These are phyloP conservation scores for Andricus quercusramuli DNA, from an alignment of 2,888 invertebrate species.

Conservation along the genomic window DNA sequence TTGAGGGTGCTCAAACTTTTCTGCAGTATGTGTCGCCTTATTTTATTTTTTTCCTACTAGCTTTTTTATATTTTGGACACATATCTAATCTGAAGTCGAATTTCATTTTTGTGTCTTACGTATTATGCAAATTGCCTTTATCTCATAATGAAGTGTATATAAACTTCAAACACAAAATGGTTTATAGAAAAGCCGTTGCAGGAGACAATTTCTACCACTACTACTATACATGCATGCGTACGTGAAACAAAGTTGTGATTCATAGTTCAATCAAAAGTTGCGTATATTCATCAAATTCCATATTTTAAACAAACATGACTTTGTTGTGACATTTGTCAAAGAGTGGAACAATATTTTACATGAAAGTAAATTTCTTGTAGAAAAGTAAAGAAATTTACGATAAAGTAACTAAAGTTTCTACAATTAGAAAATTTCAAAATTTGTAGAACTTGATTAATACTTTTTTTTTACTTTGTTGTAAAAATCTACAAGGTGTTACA, in stretches of 20 bases:
- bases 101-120: neutral
- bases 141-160: too few species aligned
- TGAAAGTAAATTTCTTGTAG: neutral
- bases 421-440: too few species aligned
- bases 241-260: too few species aligned
- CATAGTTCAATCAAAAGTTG: neutral
- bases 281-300: neutral
- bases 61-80: neutral
- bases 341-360: neutral
- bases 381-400: neutral
- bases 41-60: neutral
- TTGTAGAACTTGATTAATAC: too few species aligned
- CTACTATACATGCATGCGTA: too few species aligned
- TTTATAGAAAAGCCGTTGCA: neutral
- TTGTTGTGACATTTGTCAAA: neutral
- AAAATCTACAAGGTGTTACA: too few species aligned
- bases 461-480: too few species aligned
- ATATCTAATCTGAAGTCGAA: neutral
- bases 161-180: neutral
- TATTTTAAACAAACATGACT: slow-evolving; percentile 2
- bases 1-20: neutral
- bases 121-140: neutral
- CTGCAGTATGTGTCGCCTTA: neutral
- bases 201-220: neutral
- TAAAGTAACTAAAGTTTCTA: too few species aligned